Conservation (phyloP, 2,113 vertebrate genomes). For the Melospiza georgiana region DNA sequence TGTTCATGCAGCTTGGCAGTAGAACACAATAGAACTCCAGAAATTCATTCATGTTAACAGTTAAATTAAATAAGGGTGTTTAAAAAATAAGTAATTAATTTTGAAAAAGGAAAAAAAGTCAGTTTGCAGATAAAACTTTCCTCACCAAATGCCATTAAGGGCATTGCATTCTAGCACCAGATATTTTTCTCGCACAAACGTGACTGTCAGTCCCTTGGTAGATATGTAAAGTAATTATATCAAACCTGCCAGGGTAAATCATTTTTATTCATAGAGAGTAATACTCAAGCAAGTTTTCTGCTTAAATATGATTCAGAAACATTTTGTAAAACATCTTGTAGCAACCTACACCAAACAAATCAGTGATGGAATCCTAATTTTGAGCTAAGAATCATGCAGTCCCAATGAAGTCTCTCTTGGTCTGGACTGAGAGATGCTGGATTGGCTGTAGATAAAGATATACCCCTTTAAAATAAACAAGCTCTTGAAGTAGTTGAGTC, state of each 20-base stretch:
- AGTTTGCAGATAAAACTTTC: not conserved
- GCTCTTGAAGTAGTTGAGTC: not conserved
- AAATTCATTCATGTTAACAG: not conserved
- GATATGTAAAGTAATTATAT: not conserved
- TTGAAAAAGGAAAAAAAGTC: not conserved
- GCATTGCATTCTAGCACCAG: not conserved
- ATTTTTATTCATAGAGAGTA: not conserved
- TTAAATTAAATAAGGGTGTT: not conserved
- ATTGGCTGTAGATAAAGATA: not conserved
- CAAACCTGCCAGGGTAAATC: not conserved
- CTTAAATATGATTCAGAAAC: not conserved
- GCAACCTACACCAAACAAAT: not conserved
- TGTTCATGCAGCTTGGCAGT: not conserved
- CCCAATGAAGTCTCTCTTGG: not conserved
- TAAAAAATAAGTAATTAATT: not conserved
- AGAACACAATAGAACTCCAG: not conserved
- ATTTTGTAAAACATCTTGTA: not conserved
- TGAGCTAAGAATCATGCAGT: not conserved
- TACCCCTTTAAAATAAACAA: not conserved
- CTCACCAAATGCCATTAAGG: not conserved
- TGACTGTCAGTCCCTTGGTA: not conserved
- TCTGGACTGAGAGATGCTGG: not conserved
- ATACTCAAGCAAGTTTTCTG: not conserved
- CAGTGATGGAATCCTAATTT: not conserved
- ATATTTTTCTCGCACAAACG: not conserved